Evolutionary conservation across 2,113 vertebrate species (phyloP), one percentile per base, ranked within the genome.

Genomic region (Bettongia penicillata): DNA sequence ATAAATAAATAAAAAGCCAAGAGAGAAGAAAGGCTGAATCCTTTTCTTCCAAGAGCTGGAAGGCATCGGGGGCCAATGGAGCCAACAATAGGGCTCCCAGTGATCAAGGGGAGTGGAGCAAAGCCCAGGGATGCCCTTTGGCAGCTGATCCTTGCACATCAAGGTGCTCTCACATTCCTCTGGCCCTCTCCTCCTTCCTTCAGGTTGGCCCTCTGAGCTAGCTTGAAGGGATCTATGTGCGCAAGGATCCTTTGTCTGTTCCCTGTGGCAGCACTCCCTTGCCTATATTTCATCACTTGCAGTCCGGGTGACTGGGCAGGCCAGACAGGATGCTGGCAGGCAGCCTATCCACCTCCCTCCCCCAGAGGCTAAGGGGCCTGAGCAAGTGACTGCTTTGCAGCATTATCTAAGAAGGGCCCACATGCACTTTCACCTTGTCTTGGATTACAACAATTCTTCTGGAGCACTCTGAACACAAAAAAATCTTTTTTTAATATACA

Each of bases 21-120:
- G 84, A 48, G 90, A 89, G 90, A 93, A 37, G 92, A n/a, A 51
- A 6, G 93, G 91, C 94, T 95, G 93, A 43, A 55, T 94, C 95
- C 91, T 52, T 94, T 91, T 68, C 92, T 93, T 91, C 95, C 51
- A 43, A 3, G 25, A 55, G 53, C 52, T 55, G 28, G 55, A 48
- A 25, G 43, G 25, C 55, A 47, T 57, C 14, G 23, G 61, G 61
- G 68, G 19, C 68, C 43, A 43, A 51, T 12, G 84, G 51, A 61
- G 94, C 92, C 89, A 19, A 57, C 7, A 53, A 0, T 28, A 8
- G 25, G 7, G 91, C 53, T 43, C 94, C 48, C 57, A 8, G 93
- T 91, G 43, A 92, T 84, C 3, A 0, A 49, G 68, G 84, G 24
- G 84, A 84, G 48, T 37, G 68, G 48, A 68, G 91, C 53, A 92